Conservation (phyloP, 2,797 vertebrate species). For the Ctenopoma kingsleyae region DNA sequence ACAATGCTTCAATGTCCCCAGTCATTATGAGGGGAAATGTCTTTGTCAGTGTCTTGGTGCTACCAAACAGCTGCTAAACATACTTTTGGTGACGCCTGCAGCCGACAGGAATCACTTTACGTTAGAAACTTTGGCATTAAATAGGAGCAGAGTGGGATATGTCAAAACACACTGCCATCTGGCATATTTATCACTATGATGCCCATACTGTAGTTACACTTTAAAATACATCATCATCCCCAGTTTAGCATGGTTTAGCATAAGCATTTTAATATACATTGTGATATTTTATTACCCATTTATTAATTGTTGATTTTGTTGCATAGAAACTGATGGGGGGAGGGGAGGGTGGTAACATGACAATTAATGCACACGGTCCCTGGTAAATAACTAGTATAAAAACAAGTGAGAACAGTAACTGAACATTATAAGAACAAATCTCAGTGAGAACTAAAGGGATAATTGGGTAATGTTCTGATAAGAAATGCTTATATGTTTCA, state of each 20-base stretch:
- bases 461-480: background rate
- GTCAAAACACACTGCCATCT: conserved; percentile 26
- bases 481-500: background rate
- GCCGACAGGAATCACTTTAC: conserved; percentile 59
- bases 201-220: background rate
- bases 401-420: background rate
- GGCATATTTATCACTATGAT: background rate
- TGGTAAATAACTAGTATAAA: background rate
- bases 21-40: background rate
- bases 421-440: background rate
- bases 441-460: background rate
- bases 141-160: conserved; percentile 45
- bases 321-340: too few relatives aligned
- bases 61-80: conserved; percentile 72
- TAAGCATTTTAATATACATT: too few relatives aligned
- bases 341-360: too few relatives aligned
- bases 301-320: too few relatives aligned
- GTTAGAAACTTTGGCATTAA: conserved; percentile 51
- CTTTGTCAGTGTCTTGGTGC: conserved; percentile 48
- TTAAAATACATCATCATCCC: background rate
- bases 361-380: background rate
- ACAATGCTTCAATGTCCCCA: conserved; percentile 28
- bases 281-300: too few relatives aligned
- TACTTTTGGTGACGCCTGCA: conserved; percentile 39
- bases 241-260: too few relatives aligned